phyloP scores from a whole-genome alignment of 2,113 vertebrate species.

The Forbesichthys agassizii region DNA sequence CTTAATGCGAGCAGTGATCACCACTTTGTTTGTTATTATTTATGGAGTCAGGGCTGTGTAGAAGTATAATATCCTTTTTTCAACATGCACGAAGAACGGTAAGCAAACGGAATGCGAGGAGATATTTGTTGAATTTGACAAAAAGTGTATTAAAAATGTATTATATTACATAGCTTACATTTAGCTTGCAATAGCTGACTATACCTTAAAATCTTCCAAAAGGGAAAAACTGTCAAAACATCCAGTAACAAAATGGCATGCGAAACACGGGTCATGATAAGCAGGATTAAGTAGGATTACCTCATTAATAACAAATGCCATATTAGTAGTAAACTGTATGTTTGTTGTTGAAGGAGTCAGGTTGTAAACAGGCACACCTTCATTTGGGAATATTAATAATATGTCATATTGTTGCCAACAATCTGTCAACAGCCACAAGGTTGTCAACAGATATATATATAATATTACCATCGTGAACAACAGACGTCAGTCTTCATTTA shows the following conservation, averaged over 20 bases:
- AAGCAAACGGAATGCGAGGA: no score
- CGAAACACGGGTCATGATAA: slow-evolving; percentile 5
- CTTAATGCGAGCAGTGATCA: no score
- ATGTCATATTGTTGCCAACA: slow-evolving; percentile 45
- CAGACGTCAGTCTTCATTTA: slow-evolving; percentile 10
- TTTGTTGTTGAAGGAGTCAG: slow-evolving; percentile 6
- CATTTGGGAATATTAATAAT: slow-evolving; percentile 25
- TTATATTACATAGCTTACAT: no score
- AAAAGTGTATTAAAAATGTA: no score
- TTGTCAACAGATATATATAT: slow-evolving; percentile 8
- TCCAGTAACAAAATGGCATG: slow-evolving; percentile 24
- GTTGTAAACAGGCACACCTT: slow-evolving; percentile 26
- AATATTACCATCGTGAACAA: slow-evolving; percentile 28
- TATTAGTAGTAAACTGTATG: slow-evolving; percentile 5
- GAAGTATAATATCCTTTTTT: no score
- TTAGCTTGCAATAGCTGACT: no score
- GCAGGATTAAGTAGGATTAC: slow-evolving; percentile 19
- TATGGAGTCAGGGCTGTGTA: no score
- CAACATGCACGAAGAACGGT: no score
- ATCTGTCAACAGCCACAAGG: slow-evolving; percentile 39
- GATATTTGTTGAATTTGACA: no score
- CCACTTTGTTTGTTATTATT: no score
- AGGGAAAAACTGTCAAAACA: slow-evolving; percentile 24
- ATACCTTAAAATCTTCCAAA: slow-evolving; percentile 20
- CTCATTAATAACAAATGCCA: neutral